phyloP scores from a whole-genome alignment of 2,113 vertebrate genomes.

The Hydrolagus affinis region DNA sequence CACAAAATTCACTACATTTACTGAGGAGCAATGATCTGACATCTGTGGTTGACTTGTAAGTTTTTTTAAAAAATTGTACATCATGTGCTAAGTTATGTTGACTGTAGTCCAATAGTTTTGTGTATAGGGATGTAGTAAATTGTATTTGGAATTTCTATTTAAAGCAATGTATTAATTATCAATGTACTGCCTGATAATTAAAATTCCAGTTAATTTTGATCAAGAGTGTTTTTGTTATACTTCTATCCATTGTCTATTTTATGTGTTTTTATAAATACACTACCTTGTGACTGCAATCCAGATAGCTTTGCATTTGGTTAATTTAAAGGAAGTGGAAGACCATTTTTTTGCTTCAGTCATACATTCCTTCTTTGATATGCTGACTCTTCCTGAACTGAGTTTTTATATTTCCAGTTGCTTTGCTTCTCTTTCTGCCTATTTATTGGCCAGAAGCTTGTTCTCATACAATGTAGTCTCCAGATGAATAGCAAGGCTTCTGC shows the following conservation, averaged over 20 bases:
- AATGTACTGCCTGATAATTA: background rate
- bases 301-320: background rate
- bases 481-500: background rate
- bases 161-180: slow-evolving; percentile 6
- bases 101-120: background rate
- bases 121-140: background rate
- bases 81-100: background rate
- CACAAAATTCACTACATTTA: background rate
- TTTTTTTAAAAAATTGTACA: background rate
- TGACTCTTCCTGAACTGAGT: slow-evolving; percentile 3
- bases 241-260: background rate
- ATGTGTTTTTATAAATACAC: background rate
- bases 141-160: background rate
- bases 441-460: background rate
- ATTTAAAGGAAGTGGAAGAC: background rate
- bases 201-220: background rate
- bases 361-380: too few species aligned
- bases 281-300: background rate
- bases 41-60: background rate
- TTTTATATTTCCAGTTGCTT: slow-evolving; percentile 1
- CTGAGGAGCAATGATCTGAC: background rate
- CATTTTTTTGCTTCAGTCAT: background rate
- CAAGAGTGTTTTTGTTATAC: background rate
- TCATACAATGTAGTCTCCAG: background rate
- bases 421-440: background rate